These are phyloP conservation scores for Danio jaintianensis DNA, from an alignment of 2,797 vertebrate genomes.

Conservation along the genomic window DNA sequence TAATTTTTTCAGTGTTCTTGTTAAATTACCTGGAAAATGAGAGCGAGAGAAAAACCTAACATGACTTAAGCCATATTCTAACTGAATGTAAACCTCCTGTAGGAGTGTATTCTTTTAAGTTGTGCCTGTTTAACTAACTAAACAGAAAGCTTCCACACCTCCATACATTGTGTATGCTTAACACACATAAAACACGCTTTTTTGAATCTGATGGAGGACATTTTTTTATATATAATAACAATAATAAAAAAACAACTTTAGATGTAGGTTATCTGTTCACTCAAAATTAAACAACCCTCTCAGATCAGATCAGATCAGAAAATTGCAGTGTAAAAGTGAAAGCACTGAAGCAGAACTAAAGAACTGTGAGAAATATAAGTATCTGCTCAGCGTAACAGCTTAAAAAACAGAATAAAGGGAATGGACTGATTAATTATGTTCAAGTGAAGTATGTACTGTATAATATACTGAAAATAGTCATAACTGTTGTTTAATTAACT, in stretches of 20 bases:
- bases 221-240: too few relatives aligned
- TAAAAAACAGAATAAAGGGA: background rate
- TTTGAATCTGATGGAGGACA: background rate
- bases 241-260: too few relatives aligned
- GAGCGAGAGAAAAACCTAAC: too few relatives aligned
- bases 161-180: too few relatives aligned
- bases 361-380: background rate
- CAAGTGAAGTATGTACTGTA: background rate
- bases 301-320: background rate
- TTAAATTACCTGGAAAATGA: too few relatives aligned
- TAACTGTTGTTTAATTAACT: background rate
- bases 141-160: too few relatives aligned
- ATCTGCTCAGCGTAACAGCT: background rate
- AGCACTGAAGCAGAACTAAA: background rate
- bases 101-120: too few relatives aligned
- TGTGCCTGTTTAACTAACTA: too few relatives aligned
- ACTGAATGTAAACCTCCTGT: too few relatives aligned
- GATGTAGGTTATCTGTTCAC: background rate
- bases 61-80: too few relatives aligned
- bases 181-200: background rate
- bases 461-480: background rate
- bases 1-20: too few relatives aligned
- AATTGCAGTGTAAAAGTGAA: background rate
- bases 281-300: background rate
- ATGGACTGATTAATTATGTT: background rate